Evolutionary conservation across 2,797 vertebrate genomes (phyloP).

Genomic region (Danio jaintianensis): DNA sequence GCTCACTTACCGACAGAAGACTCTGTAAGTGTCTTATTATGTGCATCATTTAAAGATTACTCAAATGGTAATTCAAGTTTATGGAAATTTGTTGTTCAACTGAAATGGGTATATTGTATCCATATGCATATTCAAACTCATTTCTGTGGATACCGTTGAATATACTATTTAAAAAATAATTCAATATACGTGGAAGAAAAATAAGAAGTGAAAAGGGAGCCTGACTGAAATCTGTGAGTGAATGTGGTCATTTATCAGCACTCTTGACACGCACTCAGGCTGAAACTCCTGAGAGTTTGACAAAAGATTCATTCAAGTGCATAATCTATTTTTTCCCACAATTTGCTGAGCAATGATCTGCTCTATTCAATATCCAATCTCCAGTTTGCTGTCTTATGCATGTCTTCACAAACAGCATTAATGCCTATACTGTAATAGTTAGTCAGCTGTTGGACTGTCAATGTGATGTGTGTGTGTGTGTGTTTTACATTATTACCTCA

Average conservation of each 20-base stretch:
- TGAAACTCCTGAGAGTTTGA: slow-evolving; percentile 44
- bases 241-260: slow-evolving; percentile 46
- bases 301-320: slow-evolving; percentile 55
- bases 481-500: not conserved
- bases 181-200: not conserved
- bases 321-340: slow-evolving; percentile 43
- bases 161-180: slow-evolving; percentile 8
- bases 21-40: not conserved
- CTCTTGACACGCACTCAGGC: slow-evolving; percentile 22
- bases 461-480: not conserved
- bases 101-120: not conserved
- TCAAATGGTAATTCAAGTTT: not conserved
- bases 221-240: slow-evolving; percentile 4
- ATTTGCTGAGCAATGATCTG: slow-evolving; percentile 46
- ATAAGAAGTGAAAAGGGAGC: slow-evolving; percentile 8
- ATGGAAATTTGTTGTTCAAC: not conserved
- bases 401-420: slow-evolving; percentile 12
- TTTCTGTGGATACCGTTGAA: not conserved
- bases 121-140: no score
- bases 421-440: not conserved
- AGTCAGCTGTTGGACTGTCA: not conserved
- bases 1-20: no score
- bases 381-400: not conserved
- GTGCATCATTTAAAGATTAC: not conserved
- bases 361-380: slow-evolving; percentile 1